Percentiles rank a stretch among this genome's conserved stretches.
phyloP scores from a whole-genome alignment of 2,888 invertebrate species.

The Brachylomia viminalis region DNA sequence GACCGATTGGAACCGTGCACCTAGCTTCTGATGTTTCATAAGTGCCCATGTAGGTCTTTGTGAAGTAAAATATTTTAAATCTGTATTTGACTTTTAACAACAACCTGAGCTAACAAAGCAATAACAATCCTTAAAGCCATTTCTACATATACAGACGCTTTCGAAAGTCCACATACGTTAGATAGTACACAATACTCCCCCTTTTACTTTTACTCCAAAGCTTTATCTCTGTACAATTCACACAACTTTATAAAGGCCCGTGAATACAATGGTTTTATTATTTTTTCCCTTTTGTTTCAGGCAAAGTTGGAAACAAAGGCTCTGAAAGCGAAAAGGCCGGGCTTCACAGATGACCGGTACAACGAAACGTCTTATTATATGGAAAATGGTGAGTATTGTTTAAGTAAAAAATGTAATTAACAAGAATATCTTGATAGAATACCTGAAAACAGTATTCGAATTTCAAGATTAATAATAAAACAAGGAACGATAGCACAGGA shows the following conservation, averaged over 20 bases:
- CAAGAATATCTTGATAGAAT: neutral
- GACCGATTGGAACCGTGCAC: neutral
- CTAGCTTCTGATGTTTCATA: neutral
- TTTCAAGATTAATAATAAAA: neutral
- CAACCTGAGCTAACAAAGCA: neutral
- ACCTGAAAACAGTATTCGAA: too few species aligned
- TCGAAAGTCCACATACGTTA: neutral
- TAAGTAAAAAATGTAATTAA: neutral
- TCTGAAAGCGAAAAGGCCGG: constrained; percentile 96
- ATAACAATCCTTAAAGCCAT: constrained; percentile 2
- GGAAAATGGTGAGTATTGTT: constrained; percentile 95
- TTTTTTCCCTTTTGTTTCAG: constrained; percentile 91
- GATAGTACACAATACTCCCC: constrained; percentile 2
- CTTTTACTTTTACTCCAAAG: constrained; percentile 30
- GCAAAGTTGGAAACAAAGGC: constrained; percentile 98
- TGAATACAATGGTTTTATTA: constrained; percentile 59
- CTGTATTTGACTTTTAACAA: too few species aligned
- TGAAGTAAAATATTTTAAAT: too few species aligned
- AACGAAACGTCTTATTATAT: constrained; percentile 98
- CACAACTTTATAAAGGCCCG: constrained; percentile 55
- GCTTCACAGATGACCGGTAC: constrained; percentile 97
- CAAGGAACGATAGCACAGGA: neutral
- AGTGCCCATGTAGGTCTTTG: neutral
- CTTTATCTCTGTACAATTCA: constrained; percentile 53
- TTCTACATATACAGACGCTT: neutral